phyloP scores from a whole-genome alignment of 1,140 invertebrate species.

The Ridgeia piscesae region DNA sequence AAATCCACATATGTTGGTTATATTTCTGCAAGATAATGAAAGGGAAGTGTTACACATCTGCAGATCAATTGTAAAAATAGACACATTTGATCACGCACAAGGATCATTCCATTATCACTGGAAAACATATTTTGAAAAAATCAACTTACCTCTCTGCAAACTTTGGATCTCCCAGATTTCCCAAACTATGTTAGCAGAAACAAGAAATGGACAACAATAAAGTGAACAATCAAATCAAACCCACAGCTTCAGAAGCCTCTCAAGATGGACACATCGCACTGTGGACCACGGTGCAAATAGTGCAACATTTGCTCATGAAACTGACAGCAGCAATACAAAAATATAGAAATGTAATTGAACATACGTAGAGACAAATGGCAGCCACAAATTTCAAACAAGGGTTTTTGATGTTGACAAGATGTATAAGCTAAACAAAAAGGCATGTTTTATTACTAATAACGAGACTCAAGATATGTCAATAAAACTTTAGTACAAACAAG shows the following conservation, averaged over 20 bases:
- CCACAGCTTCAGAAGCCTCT: neutral
- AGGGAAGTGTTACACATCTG: neutral
- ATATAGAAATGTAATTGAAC: too few species aligned
- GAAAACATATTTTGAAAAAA: neutral
- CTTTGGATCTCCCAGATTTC: neutral
- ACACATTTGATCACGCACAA: neutral
- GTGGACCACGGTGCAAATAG: too few species aligned
- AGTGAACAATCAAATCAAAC: neutral
- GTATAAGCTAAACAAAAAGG: too few species aligned
- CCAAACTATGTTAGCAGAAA: constrained; percentile 5
- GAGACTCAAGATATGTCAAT: too few species aligned
- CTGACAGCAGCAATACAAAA: too few species aligned
- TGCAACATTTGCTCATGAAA: too few species aligned
- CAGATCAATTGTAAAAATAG: neutral
- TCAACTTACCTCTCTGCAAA: neutral
- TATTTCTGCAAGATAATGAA: neutral
- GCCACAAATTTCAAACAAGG: too few species aligned
- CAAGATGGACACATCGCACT: neutral
- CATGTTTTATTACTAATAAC: too few species aligned
- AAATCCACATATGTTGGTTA: neutral
- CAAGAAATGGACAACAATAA: neutral
- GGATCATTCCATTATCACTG: neutral
- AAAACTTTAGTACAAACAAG: too few species aligned
- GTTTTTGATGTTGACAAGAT: too few species aligned
- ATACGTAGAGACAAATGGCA: too few species aligned